Percentiles rank a stretch among this genome's conserved stretches.
phyloP scores from a whole-genome alignment of 2,888 invertebrate species.

The Beris morrisii region DNA sequence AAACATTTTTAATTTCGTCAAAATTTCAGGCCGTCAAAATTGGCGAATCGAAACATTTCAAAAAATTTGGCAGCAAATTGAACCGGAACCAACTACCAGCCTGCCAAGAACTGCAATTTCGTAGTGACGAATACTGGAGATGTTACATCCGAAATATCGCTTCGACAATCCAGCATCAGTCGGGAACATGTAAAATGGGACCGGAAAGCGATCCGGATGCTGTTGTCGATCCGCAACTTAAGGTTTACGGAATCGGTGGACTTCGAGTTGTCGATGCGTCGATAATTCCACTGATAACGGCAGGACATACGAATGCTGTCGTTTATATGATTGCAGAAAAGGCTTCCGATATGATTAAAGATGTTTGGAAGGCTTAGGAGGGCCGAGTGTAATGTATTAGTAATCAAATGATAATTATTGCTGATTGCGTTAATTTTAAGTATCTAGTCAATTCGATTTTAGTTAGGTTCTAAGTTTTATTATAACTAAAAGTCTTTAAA shows the following conservation, averaged over 20 bases:
- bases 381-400: no score
- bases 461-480: no score
- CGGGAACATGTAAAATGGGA: conserved; percentile 72
- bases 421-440: no score
- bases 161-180: conserved; percentile 72
- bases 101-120: conserved; percentile 64
- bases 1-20: neutral
- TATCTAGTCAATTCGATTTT: no score
- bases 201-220: conserved; percentile 61
- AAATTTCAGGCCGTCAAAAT: conserved; percentile 60
- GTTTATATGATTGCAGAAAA: conserved; percentile 66
- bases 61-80: conserved; percentile 59
- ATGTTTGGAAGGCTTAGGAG: conserved; percentile 50
- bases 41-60: conserved; percentile 60
- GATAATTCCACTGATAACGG: conserved; percentile 62
- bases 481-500: no score
- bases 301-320: conserved; percentile 62
- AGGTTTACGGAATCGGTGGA: conserved; percentile 59
- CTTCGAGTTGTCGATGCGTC: conserved; percentile 63
- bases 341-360: conserved; percentile 61
- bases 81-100: conserved; percentile 66
- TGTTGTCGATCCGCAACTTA: conserved; percentile 65
- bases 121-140: conserved; percentile 71
- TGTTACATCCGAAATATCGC: conserved; percentile 72
- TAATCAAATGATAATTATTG: no score